Evolutionary conservation across 1,140 invertebrate species (phyloP), one percentile per base, ranked within the genome.

Genomic region (Scaptomyza graminum): DNA sequence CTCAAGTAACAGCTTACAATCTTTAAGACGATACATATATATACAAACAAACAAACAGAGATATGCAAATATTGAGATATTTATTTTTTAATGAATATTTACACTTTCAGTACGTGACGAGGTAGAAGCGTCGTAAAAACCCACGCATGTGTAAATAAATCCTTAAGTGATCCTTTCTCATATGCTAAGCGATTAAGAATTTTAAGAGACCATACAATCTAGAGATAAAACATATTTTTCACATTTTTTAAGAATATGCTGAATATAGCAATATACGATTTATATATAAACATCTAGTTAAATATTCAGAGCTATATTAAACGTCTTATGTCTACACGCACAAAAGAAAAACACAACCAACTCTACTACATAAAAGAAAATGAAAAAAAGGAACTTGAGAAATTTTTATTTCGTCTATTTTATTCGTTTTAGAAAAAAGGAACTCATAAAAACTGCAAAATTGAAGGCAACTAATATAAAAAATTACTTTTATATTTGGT

Each of bases 101-200:
- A 88, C 83, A 88, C 69, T 66, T 59, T 62, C 65, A 66, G 59
- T 74, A 88, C 83, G 83, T 88, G 83, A 79, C 75, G 31, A 66
- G 66, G 56, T 70, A 54, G 73, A 71, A 64, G 68, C 64, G 74
- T 56, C 59, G 47, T 59, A 69, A 61, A 68, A 83, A 43, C 77
- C 75, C 72, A 72, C 65, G 88, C 72, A 62, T 83, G 83, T 88
- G 83, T 88, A 88, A 83, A 89, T 88, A 88, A 81, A 55, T 77
- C 79, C 83, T 79, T 77, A 88, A 88, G 83, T 88, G 83, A 88
- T 88, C 83, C 83, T 88, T 88, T 69, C 79, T 87, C 75, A 68
- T 87, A 87, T 87, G 83, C 83, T 87, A 87, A 87, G 83, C 83
- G 83, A 73, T 76, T 85, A 85, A 88, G 82, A 83, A 60, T 78